These are phyloP conservation scores for Ostrea edulis DNA, from an alignment of 1,140 invertebrate species.

Conservation along the genomic window DNA sequence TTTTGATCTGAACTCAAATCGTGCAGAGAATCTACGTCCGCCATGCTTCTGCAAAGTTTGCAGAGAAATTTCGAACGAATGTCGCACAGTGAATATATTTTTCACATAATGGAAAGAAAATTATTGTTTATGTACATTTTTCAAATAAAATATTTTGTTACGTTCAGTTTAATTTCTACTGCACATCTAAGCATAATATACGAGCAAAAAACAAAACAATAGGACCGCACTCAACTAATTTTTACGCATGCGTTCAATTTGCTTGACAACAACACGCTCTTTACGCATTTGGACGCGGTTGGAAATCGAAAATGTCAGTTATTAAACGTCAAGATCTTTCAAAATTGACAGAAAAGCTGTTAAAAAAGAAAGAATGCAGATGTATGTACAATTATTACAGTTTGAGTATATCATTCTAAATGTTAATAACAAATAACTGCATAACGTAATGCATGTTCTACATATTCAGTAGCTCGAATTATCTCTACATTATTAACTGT, in stretches of 20 bases:
- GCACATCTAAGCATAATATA: neutral
- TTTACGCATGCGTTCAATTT: conserved; percentile 57
- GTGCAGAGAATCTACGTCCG: conserved; percentile 77
- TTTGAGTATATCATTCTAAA: no score
- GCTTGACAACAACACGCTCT: conserved; percentile 61
- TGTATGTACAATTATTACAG: conserved; percentile 42
- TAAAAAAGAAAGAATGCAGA: conserved; percentile 53
- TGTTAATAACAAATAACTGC: neutral
- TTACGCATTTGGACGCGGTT: neutral
- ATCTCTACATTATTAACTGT: neutral
- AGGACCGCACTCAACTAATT: conserved; percentile 3
- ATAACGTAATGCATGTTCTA: neutral
- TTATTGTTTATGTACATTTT: neutral
- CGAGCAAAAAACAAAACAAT: neutral
- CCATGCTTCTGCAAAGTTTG: conserved; percentile 67
- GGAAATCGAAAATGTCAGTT: neutral
- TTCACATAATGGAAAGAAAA: neutral
- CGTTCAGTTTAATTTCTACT: neutral
- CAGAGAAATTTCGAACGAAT: conserved; percentile 5
- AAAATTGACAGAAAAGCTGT: conserved; percentile 56
- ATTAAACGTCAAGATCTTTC: conserved; percentile 56
- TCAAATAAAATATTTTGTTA: neutral
- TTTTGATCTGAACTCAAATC: conserved; percentile 77
- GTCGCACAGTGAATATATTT: conserved; percentile 19
- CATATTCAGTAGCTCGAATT: neutral